Base-by-base conservation (phyloP, 1,140 invertebrate genomes). In the Drosophila orosa region DNA sequence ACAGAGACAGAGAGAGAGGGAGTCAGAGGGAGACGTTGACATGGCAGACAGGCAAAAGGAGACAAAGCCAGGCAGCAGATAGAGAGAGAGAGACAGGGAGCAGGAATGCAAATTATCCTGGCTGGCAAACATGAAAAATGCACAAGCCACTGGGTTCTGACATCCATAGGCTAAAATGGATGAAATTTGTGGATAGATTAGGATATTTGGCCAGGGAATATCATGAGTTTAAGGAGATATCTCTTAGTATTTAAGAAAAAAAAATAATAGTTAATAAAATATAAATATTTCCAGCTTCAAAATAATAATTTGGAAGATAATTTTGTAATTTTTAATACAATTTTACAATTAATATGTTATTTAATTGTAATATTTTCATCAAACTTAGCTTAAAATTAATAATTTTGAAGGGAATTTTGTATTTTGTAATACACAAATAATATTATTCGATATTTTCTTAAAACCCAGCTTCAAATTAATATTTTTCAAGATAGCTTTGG, bases 71-170 rank as follows among this genome's bases (percentile, higher is more conserved):
- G 24, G 44, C 15, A 45, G 44, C 42, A 39, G 33, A 9, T 8
- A 47, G 39, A 22, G 37, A 15, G 37, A 56, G 31, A 37, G 35
- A 54, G 72, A 25, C 42, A n/a, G 48, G 27, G 25, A 58, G 35
- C 13, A 66, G 81, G 72, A 83, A 76, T 76, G 73, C 75, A 87
- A 86, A 86, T 87, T 76, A 87, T 87, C 71, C 82, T 87, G 66
- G 75, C 75, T 61, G 48, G 57, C 54, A 40, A 63, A 67, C 66
- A 81, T 48, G 77, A 71, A 74, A 82, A 83, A 66, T 71, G 62
- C 59, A 56, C 19, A 42, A 40, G 35, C 50, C 45, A 55, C 63
- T 42, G 25, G 62, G 47, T 56, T 35, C 13, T 31, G 45, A 58
- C 60, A 44, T 54, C 57, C 65, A 60, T 60, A n/a, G 52, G 44